Percentiles rank a stretch among this genome's conserved stretches.
phyloP scores from a whole-genome alignment of 2,797 vertebrate genomes.

The Diplodus puntazzo region DNA sequence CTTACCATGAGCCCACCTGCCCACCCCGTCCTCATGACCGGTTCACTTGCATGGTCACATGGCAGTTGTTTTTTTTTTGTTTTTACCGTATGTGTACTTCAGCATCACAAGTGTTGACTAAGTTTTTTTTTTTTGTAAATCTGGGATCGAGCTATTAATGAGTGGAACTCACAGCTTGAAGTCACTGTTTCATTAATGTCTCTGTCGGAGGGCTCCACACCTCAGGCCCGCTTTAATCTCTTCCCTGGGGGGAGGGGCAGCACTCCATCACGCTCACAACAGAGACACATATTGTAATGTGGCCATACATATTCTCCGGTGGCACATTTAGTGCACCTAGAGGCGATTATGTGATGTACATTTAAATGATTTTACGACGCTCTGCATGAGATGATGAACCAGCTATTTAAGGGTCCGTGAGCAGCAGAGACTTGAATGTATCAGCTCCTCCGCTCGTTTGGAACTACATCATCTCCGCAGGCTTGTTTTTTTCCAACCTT shows the following conservation, averaged over 20 bases:
- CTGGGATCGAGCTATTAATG: constrained; percentile 35
- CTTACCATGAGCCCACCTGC: not conserved
- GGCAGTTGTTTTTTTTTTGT: not conserved
- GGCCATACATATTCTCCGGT: constrained; percentile 53
- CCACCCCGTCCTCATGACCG: not conserved
- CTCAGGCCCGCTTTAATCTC: constrained; percentile 62
- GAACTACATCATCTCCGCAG: constrained; percentile 27
- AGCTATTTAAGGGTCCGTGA: constrained; percentile 46
- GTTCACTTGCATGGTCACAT: not conserved
- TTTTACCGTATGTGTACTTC: constrained; percentile 3
- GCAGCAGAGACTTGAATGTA: constrained; percentile 37
- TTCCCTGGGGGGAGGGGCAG: constrained; percentile 35
- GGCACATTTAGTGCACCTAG: constrained; percentile 49
- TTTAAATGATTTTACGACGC: constrained; percentile 53
- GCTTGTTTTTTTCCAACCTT: constrained; percentile 35
- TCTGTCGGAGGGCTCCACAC: constrained; percentile 67
- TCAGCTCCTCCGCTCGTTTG: constrained; percentile 8
- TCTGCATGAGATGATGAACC: constrained; percentile 46
- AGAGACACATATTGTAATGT: constrained; percentile 51
- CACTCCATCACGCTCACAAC: constrained; percentile 55
- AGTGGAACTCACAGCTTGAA: constrained; percentile 54
- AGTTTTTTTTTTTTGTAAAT: constrained; percentile 8
- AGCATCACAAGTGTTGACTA: constrained; percentile 28
- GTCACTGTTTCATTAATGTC: constrained; percentile 79
- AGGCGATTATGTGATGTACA: constrained; percentile 49